Base-by-base conservation (phyloP, 92 coral and sea anemone species). In the Palythoa caribaeorum region DNA sequence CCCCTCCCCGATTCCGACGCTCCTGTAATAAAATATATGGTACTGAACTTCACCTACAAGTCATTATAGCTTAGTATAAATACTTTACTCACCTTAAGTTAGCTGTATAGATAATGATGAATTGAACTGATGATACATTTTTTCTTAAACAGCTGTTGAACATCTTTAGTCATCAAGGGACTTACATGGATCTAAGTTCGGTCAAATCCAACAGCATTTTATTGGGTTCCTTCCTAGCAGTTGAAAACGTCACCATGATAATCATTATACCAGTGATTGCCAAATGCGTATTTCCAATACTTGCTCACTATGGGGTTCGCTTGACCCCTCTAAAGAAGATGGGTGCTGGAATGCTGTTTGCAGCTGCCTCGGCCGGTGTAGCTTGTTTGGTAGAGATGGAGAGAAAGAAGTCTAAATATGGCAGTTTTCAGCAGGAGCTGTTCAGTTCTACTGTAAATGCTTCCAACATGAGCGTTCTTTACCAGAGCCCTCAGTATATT, bases 311-410 rank as follows among this genome's bases (percentile, higher is more conserved):
- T 65, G 93, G 95, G 39, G 38, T 96, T 50, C 80, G 73, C 9
- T 90, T 87, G 20, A 94, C 96, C 48, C 96, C 96, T 28, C 90
- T 96, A 72, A 89, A 93, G 76, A 91, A 96, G 83, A 89, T 96
- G 69, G 98, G 98, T 36, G 88, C 90, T 59, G 98, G 98, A 15
- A 73, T 96, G 96, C 78, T 96, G 12, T 90, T 96, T 77, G 92
- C 94, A 4, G 89, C 94, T 14, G 62, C 93, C 1, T 92, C 97
- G 48, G 90, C 91, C 68, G 94, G 81, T 15, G 77, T 93, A 14
- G 96, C 94, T 38, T 97, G 97, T 13, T 73, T 80, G 53, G 84
- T 94, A 38, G 98, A 96, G 87, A 84, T 92, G 28, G 86, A 92
- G 55, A 74, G 96, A 39, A 92, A 91, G 48, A 54, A 75, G 5